These are phyloP conservation scores for Polyodon spathula DNA, from an alignment of 2,113 vertebrate species.

Conservation along the genomic window DNA sequence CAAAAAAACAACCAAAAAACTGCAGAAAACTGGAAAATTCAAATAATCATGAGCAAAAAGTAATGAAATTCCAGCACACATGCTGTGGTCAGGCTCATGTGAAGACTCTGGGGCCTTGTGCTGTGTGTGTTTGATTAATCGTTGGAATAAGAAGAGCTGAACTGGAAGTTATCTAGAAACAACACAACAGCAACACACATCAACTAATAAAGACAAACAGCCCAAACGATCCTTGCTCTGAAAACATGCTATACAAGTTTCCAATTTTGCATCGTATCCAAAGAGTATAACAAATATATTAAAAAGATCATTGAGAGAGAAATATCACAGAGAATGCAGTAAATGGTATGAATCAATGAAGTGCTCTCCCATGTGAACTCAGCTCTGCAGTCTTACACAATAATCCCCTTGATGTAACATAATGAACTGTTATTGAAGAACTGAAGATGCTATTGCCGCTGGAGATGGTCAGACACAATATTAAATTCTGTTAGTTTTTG, in stretches of 20 bases:
- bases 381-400: no score
- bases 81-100: neutral
- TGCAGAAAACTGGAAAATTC: conserved; percentile 29
- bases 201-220: conserved; percentile 10
- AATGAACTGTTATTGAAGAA: no score
- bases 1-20: conserved; percentile 27
- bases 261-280: no score
- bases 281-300: no score
- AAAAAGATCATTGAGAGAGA: no score
- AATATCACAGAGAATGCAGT: no score
- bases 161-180: conserved; percentile 24
- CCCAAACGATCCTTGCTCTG: neutral
- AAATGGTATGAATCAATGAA: no score
- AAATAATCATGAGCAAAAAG: conserved; percentile 20
- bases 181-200: conserved; percentile 4
- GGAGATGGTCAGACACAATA: no score
- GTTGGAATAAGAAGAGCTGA: conserved; percentile 18
- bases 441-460: no score
- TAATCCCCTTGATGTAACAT: no score
- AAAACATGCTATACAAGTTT: neutral
- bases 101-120: neutral
- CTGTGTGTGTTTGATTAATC: conserved; percentile 13
- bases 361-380: no score
- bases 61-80: conserved; percentile 8
- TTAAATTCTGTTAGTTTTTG: no score